Evolutionary conservation across 64 coral and sea anemone species (phyloP).

Genomic region (Exaiptasia diaphana): DNA sequence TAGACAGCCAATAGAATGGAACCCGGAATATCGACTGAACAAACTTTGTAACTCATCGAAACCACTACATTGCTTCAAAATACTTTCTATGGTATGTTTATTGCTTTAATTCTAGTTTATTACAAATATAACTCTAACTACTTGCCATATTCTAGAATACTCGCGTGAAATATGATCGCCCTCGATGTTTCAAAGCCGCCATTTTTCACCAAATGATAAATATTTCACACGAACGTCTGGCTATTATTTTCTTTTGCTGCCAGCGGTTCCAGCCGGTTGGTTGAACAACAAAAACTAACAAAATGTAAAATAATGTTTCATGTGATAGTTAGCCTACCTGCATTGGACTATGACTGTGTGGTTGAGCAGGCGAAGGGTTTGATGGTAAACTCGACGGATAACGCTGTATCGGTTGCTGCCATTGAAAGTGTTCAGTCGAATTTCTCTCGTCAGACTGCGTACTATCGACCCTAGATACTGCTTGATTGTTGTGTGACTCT

Average conservation of each 20-base stretch:
- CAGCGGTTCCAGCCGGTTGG: background rate
- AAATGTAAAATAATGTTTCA: background rate
- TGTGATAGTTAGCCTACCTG: constrained; percentile 28
- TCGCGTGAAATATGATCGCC: constrained; percentile 43
- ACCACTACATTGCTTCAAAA: background rate
- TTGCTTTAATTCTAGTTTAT: background rate
- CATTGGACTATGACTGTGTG: constrained; percentile 37
- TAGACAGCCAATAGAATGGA: background rate
- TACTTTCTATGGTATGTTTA: background rate
- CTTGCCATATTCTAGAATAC: background rate
- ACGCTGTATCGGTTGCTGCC: constrained; percentile 56
- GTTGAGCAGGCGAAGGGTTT: constrained; percentile 48
- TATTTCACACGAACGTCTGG: constrained; percentile 69
- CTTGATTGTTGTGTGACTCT: constrained; percentile 29
- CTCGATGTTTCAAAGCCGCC: constrained; percentile 49
- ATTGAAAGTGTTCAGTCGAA: constrained; percentile 66
- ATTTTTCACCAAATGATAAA: constrained; percentile 68
- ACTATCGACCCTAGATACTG: constrained; percentile 27
- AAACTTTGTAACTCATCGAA: background rate
- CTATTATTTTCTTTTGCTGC: constrained; percentile 16
- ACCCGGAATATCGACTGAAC: background rate
- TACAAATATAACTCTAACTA: background rate
- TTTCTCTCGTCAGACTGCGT: constrained; percentile 54
- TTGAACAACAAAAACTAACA: background rate
- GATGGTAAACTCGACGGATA: constrained; percentile 45